Conservation (phyloP, 1,140 invertebrate genomes). For the Temnothorax curvispinosus region DNA sequence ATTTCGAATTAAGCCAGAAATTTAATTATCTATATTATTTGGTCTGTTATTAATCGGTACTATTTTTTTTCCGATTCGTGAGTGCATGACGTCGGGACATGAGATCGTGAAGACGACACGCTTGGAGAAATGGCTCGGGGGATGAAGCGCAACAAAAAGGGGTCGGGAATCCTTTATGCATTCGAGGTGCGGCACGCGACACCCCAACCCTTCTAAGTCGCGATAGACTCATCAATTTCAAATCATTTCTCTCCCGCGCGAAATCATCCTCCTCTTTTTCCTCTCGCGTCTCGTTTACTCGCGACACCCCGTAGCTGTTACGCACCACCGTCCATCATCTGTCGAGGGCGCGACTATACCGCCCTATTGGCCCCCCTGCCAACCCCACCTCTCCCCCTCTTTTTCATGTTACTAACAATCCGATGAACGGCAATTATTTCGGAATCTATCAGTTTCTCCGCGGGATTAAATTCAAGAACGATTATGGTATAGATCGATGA, state of each 20-base stretch:
- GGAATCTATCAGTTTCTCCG: constrained; percentile 79
- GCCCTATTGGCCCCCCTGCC: background rate
- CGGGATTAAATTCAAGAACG: constrained; percentile 70
- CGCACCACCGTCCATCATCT: constrained; percentile 64
- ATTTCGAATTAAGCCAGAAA: background rate
- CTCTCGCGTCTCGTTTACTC: constrained; percentile 15
- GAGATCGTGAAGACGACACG: constrained; percentile 41
- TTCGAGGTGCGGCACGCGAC: constrained; percentile 73
- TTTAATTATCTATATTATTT: background rate
- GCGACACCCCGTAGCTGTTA: background rate
- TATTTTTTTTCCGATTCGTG: constrained; percentile 24
- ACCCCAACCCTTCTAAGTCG: constrained; percentile 77
- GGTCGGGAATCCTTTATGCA: constrained; percentile 68
- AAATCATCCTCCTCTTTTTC: constrained; percentile 56
- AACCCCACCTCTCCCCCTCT: background rate
- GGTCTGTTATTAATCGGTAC: background rate
- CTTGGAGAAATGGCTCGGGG: constrained; percentile 6
- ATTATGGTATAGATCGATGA: constrained; percentile 74
- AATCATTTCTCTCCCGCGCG: constrained; percentile 76
- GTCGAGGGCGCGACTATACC: constrained; percentile 51
- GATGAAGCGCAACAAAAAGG: constrained; percentile 74
- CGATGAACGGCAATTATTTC: constrained; percentile 79
- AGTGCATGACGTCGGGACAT: constrained; percentile 23
- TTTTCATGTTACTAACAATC: constrained; percentile 38
- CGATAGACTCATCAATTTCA: constrained; percentile 81